These are phyloP conservation scores for Tinamus major DNA, from an alignment of 2,797 vertebrate genomes.

Conservation along the genomic window DNA sequence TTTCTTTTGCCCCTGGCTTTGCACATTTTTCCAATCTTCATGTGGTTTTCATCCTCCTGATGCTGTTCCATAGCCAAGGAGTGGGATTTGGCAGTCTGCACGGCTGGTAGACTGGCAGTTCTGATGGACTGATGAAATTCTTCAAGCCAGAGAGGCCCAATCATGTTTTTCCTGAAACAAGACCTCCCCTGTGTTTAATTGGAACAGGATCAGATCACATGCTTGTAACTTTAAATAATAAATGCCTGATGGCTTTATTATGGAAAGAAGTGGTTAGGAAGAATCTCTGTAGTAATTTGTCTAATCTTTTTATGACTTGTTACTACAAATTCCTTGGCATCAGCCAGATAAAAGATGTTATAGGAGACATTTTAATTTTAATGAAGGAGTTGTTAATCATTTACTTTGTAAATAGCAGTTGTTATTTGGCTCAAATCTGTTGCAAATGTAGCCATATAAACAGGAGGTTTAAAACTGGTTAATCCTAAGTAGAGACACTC, in stretches of 20 bases:
- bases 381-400: constrained; percentile 38
- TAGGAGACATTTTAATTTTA: neutral
- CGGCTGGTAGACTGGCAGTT: constrained; percentile 26
- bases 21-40: constrained; percentile 47
- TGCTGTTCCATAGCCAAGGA: constrained; percentile 8
- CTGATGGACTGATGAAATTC: constrained; percentile 24
- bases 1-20: constrained; percentile 43
- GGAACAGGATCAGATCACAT: neutral
- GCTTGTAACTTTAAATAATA: neutral
- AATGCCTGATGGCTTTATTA: neutral
- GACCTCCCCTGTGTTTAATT: neutral
- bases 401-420: constrained; percentile 50
- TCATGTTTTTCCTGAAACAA: neutral
- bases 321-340: neutral
- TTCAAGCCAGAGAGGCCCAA: neutral
- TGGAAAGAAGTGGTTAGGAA: neutral
- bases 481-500: constrained; percentile 51
- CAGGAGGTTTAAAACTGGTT: constrained; percentile 66
- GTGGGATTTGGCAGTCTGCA: neutral
- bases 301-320: neutral
- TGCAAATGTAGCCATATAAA: constrained; percentile 30
- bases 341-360: neutral
- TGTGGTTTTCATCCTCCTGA: constrained; percentile 51
- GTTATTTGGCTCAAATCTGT: constrained; percentile 57
- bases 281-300: neutral